A percentile compares a stretch with the other conserved stretches of the same genome.
Evolutionary conservation across 2,888 invertebrate species (phyloP).

Genomic region (Lomographa bimaculata): DNA sequence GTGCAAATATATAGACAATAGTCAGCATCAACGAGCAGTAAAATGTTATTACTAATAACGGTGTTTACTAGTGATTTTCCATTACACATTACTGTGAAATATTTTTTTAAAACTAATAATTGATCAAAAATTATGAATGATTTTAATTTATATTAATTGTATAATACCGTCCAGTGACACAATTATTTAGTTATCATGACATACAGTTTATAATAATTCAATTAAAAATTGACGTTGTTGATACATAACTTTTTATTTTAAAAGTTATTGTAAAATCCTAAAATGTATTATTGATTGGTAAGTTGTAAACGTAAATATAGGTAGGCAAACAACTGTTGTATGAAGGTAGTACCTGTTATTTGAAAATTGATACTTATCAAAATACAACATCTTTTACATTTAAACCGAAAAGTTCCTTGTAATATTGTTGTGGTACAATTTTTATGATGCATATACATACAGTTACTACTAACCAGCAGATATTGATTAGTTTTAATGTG

Average conservation of each 20-base stretch:
- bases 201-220: slow-evolving; percentile 29
- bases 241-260: slow-evolving; percentile 13
- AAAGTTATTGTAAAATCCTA: slow-evolving; percentile 15
- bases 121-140: slow-evolving; percentile 52
- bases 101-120: slow-evolving; percentile 42
- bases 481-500: slow-evolving; percentile 7
- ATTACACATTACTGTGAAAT: too few species aligned
- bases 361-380: slow-evolving; percentile 37
- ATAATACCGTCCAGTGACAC: slow-evolving; percentile 78
- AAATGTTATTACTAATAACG: slow-evolving; percentile 48
- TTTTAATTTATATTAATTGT: slow-evolving; percentile 53
- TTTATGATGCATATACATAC: slow-evolving; percentile 37
- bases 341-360: slow-evolving; percentile 27
- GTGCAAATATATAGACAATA: slow-evolving; percentile 66
- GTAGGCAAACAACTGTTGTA: slow-evolving; percentile 30
- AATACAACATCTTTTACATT: slow-evolving; percentile 24
- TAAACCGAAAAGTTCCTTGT: slow-evolving; percentile 60
- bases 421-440: slow-evolving; percentile 63
- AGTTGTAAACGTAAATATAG: slow-evolving; percentile 39
- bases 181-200: slow-evolving; percentile 48
- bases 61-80: slow-evolving; percentile 45
- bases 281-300: slow-evolving; percentile 30
- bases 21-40: slow-evolving; percentile 68
- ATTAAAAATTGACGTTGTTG: slow-evolving; percentile 17
- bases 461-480: slow-evolving; percentile 9